phyloP scores from a whole-genome alignment of 2,113 vertebrate species.

The Pristiophorus japonicus region DNA sequence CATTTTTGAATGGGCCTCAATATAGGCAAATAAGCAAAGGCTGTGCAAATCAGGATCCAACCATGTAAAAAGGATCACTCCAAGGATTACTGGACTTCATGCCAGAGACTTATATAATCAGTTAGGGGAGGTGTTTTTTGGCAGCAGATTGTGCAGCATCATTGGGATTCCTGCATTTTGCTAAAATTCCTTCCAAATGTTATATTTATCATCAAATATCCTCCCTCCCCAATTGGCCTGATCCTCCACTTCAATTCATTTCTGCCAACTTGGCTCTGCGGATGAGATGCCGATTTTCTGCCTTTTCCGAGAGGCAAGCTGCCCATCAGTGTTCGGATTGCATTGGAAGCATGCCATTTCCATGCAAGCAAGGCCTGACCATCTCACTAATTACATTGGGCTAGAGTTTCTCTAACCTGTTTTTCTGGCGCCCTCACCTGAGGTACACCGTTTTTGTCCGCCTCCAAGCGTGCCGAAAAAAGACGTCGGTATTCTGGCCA shows the following conservation, averaged over 20 bases:
- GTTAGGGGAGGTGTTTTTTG: neutral
- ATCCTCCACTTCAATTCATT: neutral
- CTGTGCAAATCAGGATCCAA: neutral
- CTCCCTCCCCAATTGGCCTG: neutral
- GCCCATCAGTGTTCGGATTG: neutral
- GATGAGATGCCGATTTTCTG: neutral
- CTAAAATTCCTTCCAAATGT: neutral
- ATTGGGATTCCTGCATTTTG: neutral
- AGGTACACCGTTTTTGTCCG: too few relatives aligned
- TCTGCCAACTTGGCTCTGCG: neutral
- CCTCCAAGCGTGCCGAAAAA: too few relatives aligned
- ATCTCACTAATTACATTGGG: neutral
- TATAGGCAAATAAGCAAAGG: neutral
- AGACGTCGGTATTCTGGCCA: too few relatives aligned
- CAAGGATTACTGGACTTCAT: neutral
- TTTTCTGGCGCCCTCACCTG: too few relatives aligned
- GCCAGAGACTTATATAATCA: too few relatives aligned
- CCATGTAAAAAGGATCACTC: neutral
- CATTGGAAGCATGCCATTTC: neutral
- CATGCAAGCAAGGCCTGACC: neutral
- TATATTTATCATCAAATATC: neutral
- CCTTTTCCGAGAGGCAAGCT: neutral
- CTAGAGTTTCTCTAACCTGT: too few relatives aligned
- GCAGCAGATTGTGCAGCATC: neutral
- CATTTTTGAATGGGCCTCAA: neutral